Evolutionary conservation across 2,113 vertebrate species (phyloP).

Genomic region (Stictonetta naevosa): DNA sequence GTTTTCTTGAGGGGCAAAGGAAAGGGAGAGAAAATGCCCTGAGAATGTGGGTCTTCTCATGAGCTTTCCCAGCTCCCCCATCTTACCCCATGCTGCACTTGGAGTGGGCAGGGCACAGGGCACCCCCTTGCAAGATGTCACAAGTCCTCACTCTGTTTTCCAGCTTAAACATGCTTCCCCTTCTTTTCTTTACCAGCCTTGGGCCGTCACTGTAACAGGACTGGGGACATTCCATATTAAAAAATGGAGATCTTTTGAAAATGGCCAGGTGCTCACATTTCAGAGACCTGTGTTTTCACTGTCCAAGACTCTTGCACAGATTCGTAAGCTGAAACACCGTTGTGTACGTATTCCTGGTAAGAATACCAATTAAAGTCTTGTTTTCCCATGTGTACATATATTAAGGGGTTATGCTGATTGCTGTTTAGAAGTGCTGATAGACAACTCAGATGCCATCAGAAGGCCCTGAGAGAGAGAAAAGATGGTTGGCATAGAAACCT

Average conservation of each 20-base stretch:
- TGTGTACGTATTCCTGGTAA: not conserved
- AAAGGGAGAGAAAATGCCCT: too few species aligned
- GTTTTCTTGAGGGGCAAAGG: too few species aligned
- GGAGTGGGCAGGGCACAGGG: not conserved
- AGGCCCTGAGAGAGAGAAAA: not conserved
- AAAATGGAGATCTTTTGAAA: not conserved
- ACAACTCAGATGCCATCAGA: not conserved
- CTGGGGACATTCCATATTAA: not conserved
- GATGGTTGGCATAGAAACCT: not conserved
- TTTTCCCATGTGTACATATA: rapidly evolving
- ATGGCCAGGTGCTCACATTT: not conserved
- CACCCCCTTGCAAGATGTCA: not conserved
- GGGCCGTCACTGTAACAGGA: not conserved
- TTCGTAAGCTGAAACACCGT: not conserved
- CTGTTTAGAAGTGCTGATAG: not conserved
- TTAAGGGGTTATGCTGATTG: not conserved
- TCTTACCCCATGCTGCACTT: not conserved
- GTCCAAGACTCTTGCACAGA: not conserved
- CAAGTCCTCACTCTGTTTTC: not conserved
- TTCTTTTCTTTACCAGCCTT: not conserved
- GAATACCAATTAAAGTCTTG: not conserved
- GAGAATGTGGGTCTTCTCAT: too few species aligned
- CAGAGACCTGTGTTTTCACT: not conserved
- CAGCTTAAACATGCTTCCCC: not conserved
- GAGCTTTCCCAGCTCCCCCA: too few species aligned